Percentiles rank a stretch among this genome's conserved stretches.
phyloP scores from a whole-genome alignment of 1,140 invertebrate species.

The Drosophila takahashii region DNA sequence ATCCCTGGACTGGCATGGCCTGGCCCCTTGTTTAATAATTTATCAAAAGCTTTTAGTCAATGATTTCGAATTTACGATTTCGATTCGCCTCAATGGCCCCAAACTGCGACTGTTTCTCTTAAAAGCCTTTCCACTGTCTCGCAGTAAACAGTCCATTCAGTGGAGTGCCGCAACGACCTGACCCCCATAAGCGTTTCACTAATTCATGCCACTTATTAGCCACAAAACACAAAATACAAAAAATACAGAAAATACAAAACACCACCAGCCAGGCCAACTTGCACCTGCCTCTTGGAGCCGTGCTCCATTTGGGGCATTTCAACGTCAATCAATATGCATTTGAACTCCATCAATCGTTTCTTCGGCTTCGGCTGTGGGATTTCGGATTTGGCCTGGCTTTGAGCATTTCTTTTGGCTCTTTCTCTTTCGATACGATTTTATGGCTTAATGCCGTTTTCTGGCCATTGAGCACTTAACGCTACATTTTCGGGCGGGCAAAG shows the following conservation, averaged over 20 bases:
- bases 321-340: conserved; percentile 83
- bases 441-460: conserved; percentile 80
- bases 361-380: conserved; percentile 45
- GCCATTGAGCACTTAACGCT: conserved; percentile 80
- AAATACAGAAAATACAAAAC: not conserved
- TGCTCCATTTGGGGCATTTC: conserved; percentile 79
- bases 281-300: conserved; percentile 65
- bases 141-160: conserved; percentile 71
- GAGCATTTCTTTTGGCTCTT: conserved; percentile 62
- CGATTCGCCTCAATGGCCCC: conserved; percentile 71
- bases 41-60: conserved; percentile 83
- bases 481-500: conserved; percentile 42
- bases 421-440: conserved; percentile 66
- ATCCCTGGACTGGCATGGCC: conserved; percentile 5
- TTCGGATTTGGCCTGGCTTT: conserved; percentile 27
- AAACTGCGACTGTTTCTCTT: conserved; percentile 48
- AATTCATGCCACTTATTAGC: conserved; percentile 82
- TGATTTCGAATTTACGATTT: conserved; percentile 81
- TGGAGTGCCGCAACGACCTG: conserved; percentile 62
- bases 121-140: conserved; percentile 62
- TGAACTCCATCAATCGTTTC: conserved; percentile 72
- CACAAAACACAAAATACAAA: conserved; percentile 23
- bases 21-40: conserved; percentile 58
- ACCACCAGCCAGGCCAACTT: conserved; percentile 44
- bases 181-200: conserved; percentile 78